Evolutionary conservation across 1,140 invertebrate species (phyloP), one percentile per base, ranked within the genome.

Genomic region (Maniola jurtina): DNA sequence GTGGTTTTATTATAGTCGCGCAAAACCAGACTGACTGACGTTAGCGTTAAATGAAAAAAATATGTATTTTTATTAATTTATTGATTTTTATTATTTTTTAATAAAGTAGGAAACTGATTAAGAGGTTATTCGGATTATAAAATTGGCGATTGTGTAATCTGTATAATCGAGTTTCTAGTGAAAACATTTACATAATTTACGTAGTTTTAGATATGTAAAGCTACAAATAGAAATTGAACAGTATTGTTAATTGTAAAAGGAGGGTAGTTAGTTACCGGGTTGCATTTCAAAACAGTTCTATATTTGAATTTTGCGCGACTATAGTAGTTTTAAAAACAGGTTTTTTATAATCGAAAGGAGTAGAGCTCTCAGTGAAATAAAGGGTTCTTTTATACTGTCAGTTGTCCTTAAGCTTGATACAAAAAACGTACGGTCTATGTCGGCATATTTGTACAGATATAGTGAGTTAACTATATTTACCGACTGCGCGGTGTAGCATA

Each of bases 341-440:
- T 38, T 38, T 57, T 57, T 57, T 57, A 40, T 57, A 57, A 25
- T 57, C 33, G 55, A 57, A 57, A 40, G 35, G 25, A 25, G 25
- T 40, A 8, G 34, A 16, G 36, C 55, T 38, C 55, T 38, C 61
- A 62, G 68, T 70, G 68, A 70, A 55, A 66, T 61, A 56, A 59
- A 65, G 50, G 73, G 77, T 77, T 83, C 75, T 80, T 72, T 77
- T 78, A 74, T 84, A 76, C 33, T 79, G 77, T 80, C 66, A 64
- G 78, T 84, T 80, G 68, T 81, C 79, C 77, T 83, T 79, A 79
- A 80, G 79, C 84, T 87, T 73, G 62, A 73, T 64, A 73, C 69
- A 61, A 76, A n/a, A 38, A 54, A 62, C 63, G 58, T 66, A 55
- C 70, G 70, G 71, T 75, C 73, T 60, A 55, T 57, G 64, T 68